These are phyloP conservation scores for Amblyopsis hoosieri DNA, from an alignment of 2,797 vertebrate genomes.

Conservation along the genomic window DNA sequence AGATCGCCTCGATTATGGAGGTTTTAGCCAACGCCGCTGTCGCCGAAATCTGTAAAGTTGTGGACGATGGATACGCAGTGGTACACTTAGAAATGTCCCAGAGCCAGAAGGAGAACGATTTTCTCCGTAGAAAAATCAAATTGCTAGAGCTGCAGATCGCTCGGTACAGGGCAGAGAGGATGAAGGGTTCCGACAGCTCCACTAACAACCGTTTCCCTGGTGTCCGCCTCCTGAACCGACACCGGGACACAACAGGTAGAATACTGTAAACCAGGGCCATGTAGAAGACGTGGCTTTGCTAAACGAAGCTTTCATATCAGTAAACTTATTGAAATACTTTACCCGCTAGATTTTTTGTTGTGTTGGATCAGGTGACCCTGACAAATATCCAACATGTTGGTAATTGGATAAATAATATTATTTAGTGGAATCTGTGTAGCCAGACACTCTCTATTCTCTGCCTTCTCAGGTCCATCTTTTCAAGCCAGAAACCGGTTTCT, in stretches of 20 bases:
- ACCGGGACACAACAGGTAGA: constrained; percentile 19
- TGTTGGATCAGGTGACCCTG: no score
- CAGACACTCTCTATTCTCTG: neutral
- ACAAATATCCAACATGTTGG: neutral
- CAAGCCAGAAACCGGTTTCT: constrained; percentile 48
- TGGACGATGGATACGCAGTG: constrained; percentile 74
- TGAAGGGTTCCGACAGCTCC: constrained; percentile 40
- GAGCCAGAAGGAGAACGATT: constrained; percentile 73
- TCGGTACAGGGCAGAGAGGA: constrained; percentile 50
- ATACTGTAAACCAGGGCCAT: no score
- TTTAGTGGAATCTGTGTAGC: no score
- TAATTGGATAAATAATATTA: no score
- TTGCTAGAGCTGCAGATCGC: constrained; percentile 62
- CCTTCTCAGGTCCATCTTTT: constrained; percentile 27
- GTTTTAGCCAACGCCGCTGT: constrained; percentile 77
- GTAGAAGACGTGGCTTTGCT: no score
- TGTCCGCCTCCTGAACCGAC: constrained; percentile 43
- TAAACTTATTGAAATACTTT: no score
- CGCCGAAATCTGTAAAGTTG: constrained; percentile 76
- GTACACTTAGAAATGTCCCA: constrained; percentile 74
- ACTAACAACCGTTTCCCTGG: constrained; percentile 41
- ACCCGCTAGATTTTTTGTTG: no score
- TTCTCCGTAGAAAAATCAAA: constrained; percentile 56
- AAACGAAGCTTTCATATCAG: no score
- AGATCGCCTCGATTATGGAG: constrained; percentile 80